Percentiles rank a stretch among this genome's conserved stretches.
phyloP scores from a whole-genome alignment of 2,113 vertebrate species.

The Zosterops pallidus region DNA sequence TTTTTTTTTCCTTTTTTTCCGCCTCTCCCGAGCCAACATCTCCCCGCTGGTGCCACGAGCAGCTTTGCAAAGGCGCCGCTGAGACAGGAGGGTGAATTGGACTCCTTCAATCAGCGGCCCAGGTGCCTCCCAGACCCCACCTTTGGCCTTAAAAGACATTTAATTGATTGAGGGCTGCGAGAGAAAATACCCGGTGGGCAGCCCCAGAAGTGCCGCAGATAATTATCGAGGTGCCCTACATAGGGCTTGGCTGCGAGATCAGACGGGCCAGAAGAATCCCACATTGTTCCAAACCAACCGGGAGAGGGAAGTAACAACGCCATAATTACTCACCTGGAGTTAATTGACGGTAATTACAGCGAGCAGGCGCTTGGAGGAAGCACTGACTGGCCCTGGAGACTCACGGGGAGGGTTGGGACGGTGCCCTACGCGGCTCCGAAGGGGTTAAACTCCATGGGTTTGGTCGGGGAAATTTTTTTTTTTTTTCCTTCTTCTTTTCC shows the following conservation, averaged over 20 bases:
- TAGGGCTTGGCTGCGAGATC: conserved; percentile 35
- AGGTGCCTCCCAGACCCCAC: conserved; percentile 39
- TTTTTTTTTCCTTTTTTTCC: not conserved
- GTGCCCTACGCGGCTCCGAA: conserved; percentile 7
- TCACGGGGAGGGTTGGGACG: not conserved
- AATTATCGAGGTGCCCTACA: conserved; percentile 53
- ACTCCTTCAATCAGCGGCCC: not conserved
- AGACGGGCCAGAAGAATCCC: conserved; percentile 9
- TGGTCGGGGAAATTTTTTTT: not conserved
- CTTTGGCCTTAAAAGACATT: conserved; percentile 31
- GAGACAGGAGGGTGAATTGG: not conserved
- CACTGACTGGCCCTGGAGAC: not conserved
- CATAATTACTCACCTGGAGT: conserved; percentile 55
- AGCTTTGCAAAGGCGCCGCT: not conserved
- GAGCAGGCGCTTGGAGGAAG: conserved; percentile 56
- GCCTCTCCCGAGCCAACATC: not conserved
- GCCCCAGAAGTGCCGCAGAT: not conserved
- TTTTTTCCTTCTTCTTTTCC: not conserved
- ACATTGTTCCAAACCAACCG: conserved; percentile 20
- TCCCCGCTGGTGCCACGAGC: not conserved
- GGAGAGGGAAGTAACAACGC: conserved; percentile 49
- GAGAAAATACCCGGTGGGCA: conserved; percentile 44
- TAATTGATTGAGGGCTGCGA: conserved; percentile 54
- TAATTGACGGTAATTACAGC: conserved; percentile 68
- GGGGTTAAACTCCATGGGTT: conserved; percentile 62